Percentiles rank a stretch among this genome's conserved stretches.
These are phyloP conservation scores for Spodoptera litura DNA, from an alignment of 1,140 invertebrate genomes.

Conservation along the genomic window DNA sequence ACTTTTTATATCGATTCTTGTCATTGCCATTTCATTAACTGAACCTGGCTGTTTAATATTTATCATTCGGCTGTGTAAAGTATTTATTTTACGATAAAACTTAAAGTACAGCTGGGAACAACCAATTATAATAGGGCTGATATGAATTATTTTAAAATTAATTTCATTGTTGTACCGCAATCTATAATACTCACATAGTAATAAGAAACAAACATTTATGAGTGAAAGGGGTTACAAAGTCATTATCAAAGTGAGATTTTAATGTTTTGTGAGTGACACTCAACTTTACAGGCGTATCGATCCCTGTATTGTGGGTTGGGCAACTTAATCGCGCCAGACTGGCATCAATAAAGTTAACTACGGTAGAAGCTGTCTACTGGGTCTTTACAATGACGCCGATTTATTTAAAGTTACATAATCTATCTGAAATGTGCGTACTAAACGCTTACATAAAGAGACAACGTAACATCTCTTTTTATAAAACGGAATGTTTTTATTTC, in stretches of 20 bases:
- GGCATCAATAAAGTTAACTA: conserved; percentile 34
- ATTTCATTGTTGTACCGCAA: background rate
- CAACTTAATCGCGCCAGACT: conserved; percentile 24
- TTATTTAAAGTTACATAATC: background rate
- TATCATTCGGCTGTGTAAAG: background rate
- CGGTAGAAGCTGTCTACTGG: background rate
- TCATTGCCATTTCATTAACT: background rate
- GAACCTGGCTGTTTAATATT: background rate
- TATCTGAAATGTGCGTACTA: background rate
- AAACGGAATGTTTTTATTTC: background rate
- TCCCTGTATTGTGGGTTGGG: conserved; percentile 19
- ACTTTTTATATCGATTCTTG: background rate
- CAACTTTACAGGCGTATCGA: conserved; percentile 12
- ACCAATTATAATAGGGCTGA: background rate
- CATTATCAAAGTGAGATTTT: conserved; percentile 1
- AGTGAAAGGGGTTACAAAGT: background rate
- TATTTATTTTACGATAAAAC: background rate
- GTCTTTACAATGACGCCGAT: conserved; percentile 3
- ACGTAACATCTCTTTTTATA: too few relatives aligned
- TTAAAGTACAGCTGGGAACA: background rate
- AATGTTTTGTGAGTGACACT: background rate
- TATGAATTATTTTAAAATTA: background rate
- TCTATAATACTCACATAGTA: background rate
- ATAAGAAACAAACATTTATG: conserved; percentile 1
- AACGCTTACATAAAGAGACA: too few relatives aligned